Evolutionary conservation across 1,140 invertebrate genomes (phyloP).

Genomic region (Delia radicum): DNA sequence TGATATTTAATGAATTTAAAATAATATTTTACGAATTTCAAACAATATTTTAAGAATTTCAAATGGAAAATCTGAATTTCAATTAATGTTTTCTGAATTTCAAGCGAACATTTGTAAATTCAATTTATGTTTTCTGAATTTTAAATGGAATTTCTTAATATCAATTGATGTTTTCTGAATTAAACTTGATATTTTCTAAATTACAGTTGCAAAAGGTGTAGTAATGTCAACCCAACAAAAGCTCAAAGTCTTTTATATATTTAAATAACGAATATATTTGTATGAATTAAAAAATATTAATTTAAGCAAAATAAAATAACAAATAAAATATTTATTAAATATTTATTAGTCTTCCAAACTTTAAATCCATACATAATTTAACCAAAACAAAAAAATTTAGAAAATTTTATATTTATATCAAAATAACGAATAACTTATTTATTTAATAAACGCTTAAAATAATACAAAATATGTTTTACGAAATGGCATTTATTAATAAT

Average conservation of each 20-base stretch:
- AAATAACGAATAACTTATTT: conserved; percentile 26
- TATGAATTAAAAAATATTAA: neutral
- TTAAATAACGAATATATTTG: neutral
- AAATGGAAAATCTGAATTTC: too few species aligned
- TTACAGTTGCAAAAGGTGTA: too few species aligned
- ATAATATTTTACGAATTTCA: too few species aligned
- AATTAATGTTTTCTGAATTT: too few species aligned
- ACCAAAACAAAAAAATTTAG: neutral
- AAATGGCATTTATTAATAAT: neutral
- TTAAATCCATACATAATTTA: neutral
- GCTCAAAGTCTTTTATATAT: neutral
- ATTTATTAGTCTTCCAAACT: neutral
- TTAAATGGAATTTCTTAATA: too few species aligned
- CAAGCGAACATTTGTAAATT: too few species aligned
- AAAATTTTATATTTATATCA: conserved; percentile 13
- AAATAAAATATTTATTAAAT: neutral
- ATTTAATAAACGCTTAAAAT: conserved; percentile 18
- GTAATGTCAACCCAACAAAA: neutral
- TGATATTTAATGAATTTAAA: too few species aligned
- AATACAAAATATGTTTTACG: conserved; percentile 14
- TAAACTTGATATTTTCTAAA: too few species aligned
- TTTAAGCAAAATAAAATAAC: neutral
- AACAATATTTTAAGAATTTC: too few species aligned
- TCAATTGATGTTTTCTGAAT: too few species aligned
- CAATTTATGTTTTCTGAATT: too few species aligned